phyloP scores from a whole-genome alignment of 2,888 invertebrate species.

The Monoplex corrugatus region DNA sequence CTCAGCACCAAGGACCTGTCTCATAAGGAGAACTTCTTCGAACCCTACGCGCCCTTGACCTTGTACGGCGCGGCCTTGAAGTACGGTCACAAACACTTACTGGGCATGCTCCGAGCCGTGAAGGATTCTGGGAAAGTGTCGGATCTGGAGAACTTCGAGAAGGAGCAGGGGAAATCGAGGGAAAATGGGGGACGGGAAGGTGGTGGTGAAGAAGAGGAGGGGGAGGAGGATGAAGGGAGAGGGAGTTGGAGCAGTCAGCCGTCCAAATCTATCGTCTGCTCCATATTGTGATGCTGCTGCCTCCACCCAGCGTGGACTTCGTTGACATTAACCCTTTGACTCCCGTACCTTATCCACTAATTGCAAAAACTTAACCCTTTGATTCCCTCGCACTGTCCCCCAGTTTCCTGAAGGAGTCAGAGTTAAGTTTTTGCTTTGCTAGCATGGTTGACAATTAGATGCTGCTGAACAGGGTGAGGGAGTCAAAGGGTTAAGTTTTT shows the following conservation, averaged over 20 bases:
- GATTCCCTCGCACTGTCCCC: too few species aligned
- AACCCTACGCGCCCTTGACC: conserved; percentile 71
- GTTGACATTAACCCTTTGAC: too few species aligned
- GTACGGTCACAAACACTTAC: conserved; percentile 74
- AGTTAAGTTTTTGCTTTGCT: too few species aligned
- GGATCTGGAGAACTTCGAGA: not conserved
- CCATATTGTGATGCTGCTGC: not conserved
- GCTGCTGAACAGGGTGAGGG: too few species aligned
- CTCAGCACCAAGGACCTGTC: conserved; percentile 74
- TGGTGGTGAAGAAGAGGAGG: not conserved
- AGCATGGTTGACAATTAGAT: too few species aligned
- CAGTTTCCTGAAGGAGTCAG: too few species aligned
- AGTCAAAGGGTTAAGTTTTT: too few species aligned
- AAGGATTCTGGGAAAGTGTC: not conserved
- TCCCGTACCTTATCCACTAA: too few species aligned
- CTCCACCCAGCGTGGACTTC: too few species aligned
- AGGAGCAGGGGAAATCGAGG: not conserved
- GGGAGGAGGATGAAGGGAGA: not conserved
- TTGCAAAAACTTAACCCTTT: too few species aligned
- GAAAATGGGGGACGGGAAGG: not conserved
- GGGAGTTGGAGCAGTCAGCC: not conserved
- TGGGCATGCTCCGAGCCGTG: conserved; percentile 62
- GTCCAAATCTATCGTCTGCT: not conserved
- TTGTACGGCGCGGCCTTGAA: conserved; percentile 74
- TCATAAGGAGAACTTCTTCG: conserved; percentile 70